Base-by-base conservation (phyloP, 2,797 vertebrate species). In the Huso huso region DNA sequence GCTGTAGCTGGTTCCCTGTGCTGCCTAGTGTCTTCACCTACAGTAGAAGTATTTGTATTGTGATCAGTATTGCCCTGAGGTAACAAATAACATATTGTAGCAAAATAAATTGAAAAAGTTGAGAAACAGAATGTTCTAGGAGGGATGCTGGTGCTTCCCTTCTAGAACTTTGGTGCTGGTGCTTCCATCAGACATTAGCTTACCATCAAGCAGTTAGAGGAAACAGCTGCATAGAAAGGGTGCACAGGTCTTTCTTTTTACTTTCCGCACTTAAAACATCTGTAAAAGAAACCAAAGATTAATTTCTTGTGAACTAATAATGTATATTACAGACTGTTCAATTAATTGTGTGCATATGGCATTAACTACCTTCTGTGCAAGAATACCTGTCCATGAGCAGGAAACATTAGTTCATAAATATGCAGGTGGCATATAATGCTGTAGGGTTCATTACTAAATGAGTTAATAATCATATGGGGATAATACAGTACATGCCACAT, bases 191-290 rank as follows among this genome's bases (percentile, higher is more conserved):
- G 37, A 37, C 37, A 4, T 37, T 37, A 37, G 3, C 37, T 37
- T 37, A 4, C 37, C 37, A 37, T 37, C 37, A 37, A 37, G 37
- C 37, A 37, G 37, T 37, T 37, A 5, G 5, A 48, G 53, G 13
- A 66, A 65, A 48, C 48, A 65, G 13, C 53, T 60, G 62, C 37
- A 58, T 48, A 48, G 8, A 58, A 49, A 50, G 55, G 23, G 23
- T 13, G 55, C 57, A 68, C 15, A 59, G 18, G 5, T n/a, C 37
- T 8, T 61, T 66, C 51, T 66, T 49, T 66, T 7, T 58, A 6
- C 7, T n/a, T 37, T 53, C 55, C 10, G 49, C 63, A 51, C 37
- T 15, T 6, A n/a, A 48, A 66, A 66, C 69, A 70, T 70, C 64
- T 70, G 64, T 59, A 63, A 10, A 9, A 11, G 50, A 61, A 49